phyloP scores from a whole-genome alignment of 2,113 vertebrate species.

The Carassius gibelio region DNA sequence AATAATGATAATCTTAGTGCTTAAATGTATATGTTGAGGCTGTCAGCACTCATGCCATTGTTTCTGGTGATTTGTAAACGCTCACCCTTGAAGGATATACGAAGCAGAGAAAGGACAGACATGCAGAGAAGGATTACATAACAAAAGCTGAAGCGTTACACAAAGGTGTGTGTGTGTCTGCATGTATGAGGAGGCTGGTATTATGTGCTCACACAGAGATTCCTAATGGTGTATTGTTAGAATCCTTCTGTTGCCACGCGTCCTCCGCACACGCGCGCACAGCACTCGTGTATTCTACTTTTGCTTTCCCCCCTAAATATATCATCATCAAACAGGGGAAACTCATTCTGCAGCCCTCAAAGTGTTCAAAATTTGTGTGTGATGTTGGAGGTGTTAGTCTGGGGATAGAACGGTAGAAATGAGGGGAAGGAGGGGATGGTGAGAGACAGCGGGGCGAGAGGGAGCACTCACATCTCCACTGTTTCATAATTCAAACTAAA shows the following conservation, averaged over 20 bases:
- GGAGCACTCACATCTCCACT: conserved; percentile 9
- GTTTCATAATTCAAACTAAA: conserved; percentile 42
- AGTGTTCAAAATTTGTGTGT: background rate
- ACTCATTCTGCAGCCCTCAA: background rate
- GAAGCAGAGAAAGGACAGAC: conserved; percentile 24
- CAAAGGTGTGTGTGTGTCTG: conserved; percentile 3
- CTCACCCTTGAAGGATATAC: conserved; percentile 13
- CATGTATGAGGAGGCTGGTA: background rate
- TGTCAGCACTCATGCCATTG: background rate
- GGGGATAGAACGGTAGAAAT: conserved; percentile 4
- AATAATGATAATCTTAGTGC: background rate
- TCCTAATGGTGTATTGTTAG: conserved; percentile 33
- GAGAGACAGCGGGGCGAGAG: conserved; percentile 1
- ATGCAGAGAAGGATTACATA: conserved; percentile 36
- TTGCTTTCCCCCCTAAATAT: background rate
- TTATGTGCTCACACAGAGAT: background rate
- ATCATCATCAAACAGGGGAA: conserved; percentile 23
- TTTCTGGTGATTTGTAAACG: conserved; percentile 29
- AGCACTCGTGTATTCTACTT: background rate
- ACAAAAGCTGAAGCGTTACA: conserved; percentile 11
- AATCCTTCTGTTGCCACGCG: conserved; percentile 5
- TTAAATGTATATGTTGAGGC: background rate
- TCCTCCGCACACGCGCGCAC: background rate
- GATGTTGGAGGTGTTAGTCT: conserved; percentile 25
- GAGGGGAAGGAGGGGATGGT: background rate